Percentiles rank a stretch among this genome's conserved stretches.
Conservation (phyloP, 2,888 invertebrate genomes). For the Diploptera punctata region DNA sequence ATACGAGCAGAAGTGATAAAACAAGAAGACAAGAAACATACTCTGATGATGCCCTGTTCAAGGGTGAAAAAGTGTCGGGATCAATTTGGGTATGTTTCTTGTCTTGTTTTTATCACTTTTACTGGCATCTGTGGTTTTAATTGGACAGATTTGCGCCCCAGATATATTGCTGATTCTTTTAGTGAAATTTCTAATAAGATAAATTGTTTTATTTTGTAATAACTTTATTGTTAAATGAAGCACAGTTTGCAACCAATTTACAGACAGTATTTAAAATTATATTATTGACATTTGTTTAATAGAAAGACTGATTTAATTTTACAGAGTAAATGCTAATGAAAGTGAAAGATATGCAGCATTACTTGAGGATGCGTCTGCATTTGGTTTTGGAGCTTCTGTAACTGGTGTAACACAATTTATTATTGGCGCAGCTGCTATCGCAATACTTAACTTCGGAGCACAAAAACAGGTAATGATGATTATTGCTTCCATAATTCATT, state of each 20-base stretch:
- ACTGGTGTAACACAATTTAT: conserved; percentile 31
- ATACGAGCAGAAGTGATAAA: no score
- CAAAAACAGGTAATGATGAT: conserved; percentile 53
- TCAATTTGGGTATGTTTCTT: no score
- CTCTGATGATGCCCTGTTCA: neutral
- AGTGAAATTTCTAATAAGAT: no score
- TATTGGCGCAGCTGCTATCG: conserved; percentile 22
- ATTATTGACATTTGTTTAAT: neutral
- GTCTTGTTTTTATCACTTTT: no score
- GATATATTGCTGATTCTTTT: no score
- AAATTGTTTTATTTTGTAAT: no score
- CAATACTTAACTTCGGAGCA: conserved; percentile 34
- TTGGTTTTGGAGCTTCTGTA: conserved; percentile 31
- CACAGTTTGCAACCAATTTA: neutral
- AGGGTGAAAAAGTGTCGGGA: neutral
- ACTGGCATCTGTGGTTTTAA: no score
- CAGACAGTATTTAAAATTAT: neutral
- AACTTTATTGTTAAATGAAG: neutral
- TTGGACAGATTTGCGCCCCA: no score
- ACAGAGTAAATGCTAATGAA: conserved; percentile 35
- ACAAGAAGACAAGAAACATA: no score
- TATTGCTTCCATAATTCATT: no score
- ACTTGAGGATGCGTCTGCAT: conserved; percentile 36
- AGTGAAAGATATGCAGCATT: conserved; percentile 35
- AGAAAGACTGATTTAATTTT: neutral